Evolutionary conservation across 2,888 invertebrate genomes (phyloP).

Genomic region (Meliscaeva auricollis): DNA sequence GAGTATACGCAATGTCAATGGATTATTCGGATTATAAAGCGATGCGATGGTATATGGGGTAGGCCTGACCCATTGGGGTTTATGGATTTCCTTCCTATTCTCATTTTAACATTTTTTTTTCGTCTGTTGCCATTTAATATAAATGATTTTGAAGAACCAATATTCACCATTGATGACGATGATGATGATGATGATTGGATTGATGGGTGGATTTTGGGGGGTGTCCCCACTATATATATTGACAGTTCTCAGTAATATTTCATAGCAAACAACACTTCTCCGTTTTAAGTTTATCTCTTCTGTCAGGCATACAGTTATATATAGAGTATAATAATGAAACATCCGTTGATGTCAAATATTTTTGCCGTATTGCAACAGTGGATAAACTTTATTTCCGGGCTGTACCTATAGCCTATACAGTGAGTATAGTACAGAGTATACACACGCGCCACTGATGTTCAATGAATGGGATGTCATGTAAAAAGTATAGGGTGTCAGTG

Average conservation of each 20-base stretch:
- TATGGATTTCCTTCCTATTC: constrained; percentile 68
- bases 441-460: background rate
- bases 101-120: constrained; percentile 30
- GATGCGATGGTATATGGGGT: no score
- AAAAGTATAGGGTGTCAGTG: constrained; percentile 49
- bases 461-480: constrained; percentile 54
- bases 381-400: constrained; percentile 65
- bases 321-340: constrained; percentile 23
- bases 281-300: constrained; percentile 59
- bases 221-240: background rate
- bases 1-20: constrained; percentile 55
- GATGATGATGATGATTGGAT: constrained; percentile 50
- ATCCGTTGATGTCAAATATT: constrained; percentile 64
- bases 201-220: constrained; percentile 7
- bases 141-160: constrained; percentile 64
- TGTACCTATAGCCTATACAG: constrained; percentile 1
- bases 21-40: constrained; percentile 23
- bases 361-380: constrained; percentile 45
- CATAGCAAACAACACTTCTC: constrained; percentile 51
- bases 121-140: constrained; percentile 54
- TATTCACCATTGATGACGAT: constrained; percentile 29
- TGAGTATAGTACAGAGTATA: background rate
- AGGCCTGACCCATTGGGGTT: constrained; percentile 43
- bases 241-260: constrained; percentile 49
- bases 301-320: constrained; percentile 45